Evolutionary conservation across 2,797 vertebrate species (phyloP), one percentile per base, ranked within the genome.

Genomic region (Protosalanx chinensis): DNA sequence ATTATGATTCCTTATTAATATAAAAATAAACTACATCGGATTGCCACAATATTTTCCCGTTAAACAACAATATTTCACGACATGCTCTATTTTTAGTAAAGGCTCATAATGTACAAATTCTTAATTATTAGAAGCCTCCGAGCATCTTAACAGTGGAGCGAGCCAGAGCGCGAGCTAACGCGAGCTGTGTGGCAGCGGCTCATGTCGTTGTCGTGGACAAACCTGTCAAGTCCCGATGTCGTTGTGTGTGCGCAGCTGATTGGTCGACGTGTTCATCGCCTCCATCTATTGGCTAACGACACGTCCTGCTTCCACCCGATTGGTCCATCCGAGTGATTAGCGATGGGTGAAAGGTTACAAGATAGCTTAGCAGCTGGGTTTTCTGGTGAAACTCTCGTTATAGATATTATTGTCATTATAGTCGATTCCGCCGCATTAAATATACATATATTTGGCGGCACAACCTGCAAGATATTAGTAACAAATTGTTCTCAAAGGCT

Each of bases 171-270:
- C 41, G 13, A 13, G 51, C 18, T n/a, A n/a, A n/a, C 5, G 6
- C 5, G 51, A 56, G n/a, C 51, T 6, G 18, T n/a, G 16, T 16
- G 51, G 68, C 72, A 58, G 70, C 66, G 46, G 67, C n/a, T 56
- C 63, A 81, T 86, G 84, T 76, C 72, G 85, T 64, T 90, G 88
- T 90, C 88, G 86, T 90, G 90, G 82, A 82, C 87, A 73, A 81
- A 71, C 79, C 73, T 78, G 62, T 78, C 76, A 68, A 41, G 56
- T 15, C 60, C 70, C 3, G 16, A 79, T 82, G 67, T 51, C 74
- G 75, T 83, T 89, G 72, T 93, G 92, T 94, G 93, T 93, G 90
- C 85, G 68, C 81, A 77, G 57, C 68, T 73, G 88, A 93, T 93
- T 93, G 75, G 93, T 74, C 82, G 62, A 41, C 13, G 13, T 23